A percentile compares a stretch with the other conserved stretches of the same genome.
Conservation (phyloP, 2,888 invertebrate genomes). For the Mesorhabditis spiculigera region DNA sequence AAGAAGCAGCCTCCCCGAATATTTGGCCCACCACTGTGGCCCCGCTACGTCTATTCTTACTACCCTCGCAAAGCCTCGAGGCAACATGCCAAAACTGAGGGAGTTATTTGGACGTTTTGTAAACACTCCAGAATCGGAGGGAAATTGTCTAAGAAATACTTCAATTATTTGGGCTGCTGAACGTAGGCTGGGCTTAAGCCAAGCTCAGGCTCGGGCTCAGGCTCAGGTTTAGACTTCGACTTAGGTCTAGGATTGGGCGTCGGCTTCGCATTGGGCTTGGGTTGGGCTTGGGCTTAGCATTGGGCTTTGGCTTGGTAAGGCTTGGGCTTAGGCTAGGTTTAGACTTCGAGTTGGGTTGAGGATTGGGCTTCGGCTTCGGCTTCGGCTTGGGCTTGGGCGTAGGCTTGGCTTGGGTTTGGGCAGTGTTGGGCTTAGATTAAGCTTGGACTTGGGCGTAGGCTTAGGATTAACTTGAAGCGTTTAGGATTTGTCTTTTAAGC, state of each 20-base stretch:
- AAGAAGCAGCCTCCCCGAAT: no score
- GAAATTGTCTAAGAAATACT: no score
- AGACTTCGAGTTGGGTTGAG: background rate
- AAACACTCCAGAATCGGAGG: no score
- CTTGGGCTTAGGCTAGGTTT: background rate
- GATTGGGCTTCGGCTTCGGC: background rate
- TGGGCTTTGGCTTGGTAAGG: background rate
- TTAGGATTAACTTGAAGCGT: background rate
- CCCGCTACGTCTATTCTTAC: no score
- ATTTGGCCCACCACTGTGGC: no score
- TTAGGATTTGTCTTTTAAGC: no score
- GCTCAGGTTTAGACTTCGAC: background rate
- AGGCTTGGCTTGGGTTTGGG: background rate
- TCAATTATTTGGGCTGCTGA: no score
- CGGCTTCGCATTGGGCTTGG: background rate
- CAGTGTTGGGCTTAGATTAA: background rate
- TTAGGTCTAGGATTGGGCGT: slow-evolving; percentile 2
- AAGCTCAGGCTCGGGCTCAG: slow-evolving; percentile 1
- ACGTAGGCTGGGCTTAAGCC: slow-evolving; percentile 5
- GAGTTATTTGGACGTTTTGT: no score
- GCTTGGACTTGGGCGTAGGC: background rate
- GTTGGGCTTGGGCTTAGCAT: background rate
- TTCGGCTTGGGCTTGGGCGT: background rate
- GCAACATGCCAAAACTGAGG: no score
- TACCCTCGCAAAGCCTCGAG: no score